Evolutionary conservation across 2,888 invertebrate genomes (phyloP), one percentile per base, ranked within the genome.

Genomic region (Baronia brevicornis): DNA sequence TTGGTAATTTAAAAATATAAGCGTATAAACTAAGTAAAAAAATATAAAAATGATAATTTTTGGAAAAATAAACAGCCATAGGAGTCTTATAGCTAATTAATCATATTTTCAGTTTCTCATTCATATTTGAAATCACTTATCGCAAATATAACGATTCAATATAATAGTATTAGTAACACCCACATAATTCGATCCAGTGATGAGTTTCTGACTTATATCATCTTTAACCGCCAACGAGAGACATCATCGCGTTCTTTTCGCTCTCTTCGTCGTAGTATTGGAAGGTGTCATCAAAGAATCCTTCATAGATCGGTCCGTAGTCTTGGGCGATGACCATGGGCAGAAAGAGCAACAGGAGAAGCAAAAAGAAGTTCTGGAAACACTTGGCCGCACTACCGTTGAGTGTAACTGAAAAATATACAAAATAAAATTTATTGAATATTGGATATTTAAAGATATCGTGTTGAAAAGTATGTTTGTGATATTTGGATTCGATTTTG

Each of bases 361-460:
- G 47, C 2, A 75, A 54, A n/a, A 77, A 50, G 72, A 74, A 74
- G 41, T 58, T 71, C 20, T 56, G 55, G 32, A 65, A 58, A 45
- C 54, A 48, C 28, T 54, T 60, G 1, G 64, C 47, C 22, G 63
- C 51, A 4, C 60, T 47, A 13, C 60, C 56, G 47, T 71, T 78
- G 42, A 72, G 70, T 0, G 79, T 80, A 24, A 82, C 82, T 82
- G 78, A 9, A 80, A 79, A 32, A 5, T 10, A 36, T 10, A 36
- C 39, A 28, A 30, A 8, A 5, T 5, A 15, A 10, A 25, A 18
- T 13, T 13, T 25, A 22, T 8, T 23, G 33, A 32, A 5, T n/a
- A n/a, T n/a, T n/a, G n/a, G n/a, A n/a, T n/a, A n/a, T n/a, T n/a
- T n/a, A n/a, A n/a, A n/a, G n/a, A n/a, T n/a, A n/a, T n/a, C n/a